Base-by-base conservation (phyloP, 2,797 vertebrate genomes). In the Xiphorhynchus erythropygius region DNA sequence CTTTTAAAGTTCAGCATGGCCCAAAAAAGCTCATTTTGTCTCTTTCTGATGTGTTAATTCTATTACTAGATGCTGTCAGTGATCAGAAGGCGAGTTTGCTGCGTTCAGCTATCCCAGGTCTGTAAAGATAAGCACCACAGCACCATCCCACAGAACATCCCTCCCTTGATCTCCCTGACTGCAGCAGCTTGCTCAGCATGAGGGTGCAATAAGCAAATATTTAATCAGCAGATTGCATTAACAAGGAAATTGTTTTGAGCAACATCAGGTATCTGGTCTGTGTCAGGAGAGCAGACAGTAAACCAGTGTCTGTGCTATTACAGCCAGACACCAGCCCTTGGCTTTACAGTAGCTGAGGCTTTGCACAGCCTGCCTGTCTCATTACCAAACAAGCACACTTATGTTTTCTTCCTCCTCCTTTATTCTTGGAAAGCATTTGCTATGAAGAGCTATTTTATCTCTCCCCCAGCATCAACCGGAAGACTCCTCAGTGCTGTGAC, bases 241-340 rank as follows among this genome's bases (percentile, higher is more conserved):
- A 91, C 49, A 85, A 97, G 96, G 96, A 97, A 98, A 97, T 56
- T 35, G 96, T 94, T 82, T 83, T 55, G 82, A 97, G 93, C 94
- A 93, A 81, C 47, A 63, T 64, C 85, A 96, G 97, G 97, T 96
- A 64, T 89, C 90, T 96, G 96, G 28, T 77, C 47, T 80, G 52
- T 92, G 76, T 93, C 92, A 84, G 2, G 0, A 82, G 46, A 80
- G 47, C 3, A 88, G 89, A 64, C 80, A 76, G 49, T 22, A 19
- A 39, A 42, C 42, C 62, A 75, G 33, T 18, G n/a, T 87, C 35
- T 75, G 27, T 9, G 57, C 80, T 68, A 0, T 55, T 69, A 33
- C 21, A 87, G 50, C 46, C 89, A 88, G 68, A 85, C 73, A 87
- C 49, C 89, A 91, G 78, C 47, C 78, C 35, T 3, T 19, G 80